Evolutionary conservation across 35 echinoderm and acorn worm genomes (phyloP), one percentile per base, ranked within the genome.

Genomic region (Heliocidaris tuberculata): DNA sequence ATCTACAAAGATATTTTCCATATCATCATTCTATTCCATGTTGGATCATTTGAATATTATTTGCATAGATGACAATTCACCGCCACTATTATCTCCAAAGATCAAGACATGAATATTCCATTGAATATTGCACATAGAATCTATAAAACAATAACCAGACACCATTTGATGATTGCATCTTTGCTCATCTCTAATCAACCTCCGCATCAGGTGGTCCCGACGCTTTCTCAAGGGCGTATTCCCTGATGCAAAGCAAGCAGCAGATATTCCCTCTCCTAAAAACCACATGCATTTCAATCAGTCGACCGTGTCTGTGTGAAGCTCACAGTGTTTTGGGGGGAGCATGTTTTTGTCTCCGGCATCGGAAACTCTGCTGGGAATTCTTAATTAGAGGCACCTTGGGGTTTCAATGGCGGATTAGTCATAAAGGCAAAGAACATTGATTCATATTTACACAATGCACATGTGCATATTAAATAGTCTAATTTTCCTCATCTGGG

Each of bases 391-490:
- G 65, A 78, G 7, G 27, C 65, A 78, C 65, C 65, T 78, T 78
- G 65, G 65, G 65, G 65, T 27, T 78, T 78, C 65, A 78, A 78
- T 78, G 65, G 65, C 65, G 65, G 65, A 78, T 78, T 78, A 78
- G 65, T 78, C 65, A 78, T 78, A 78, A 7, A n/a, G 65, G 19
- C 21, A 78, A 27, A 9, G 4, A 78, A 19, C 17, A n/a, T 78
- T 78, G 65, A 78, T 78, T 78, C 65, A 78, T 78, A 78, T 78
- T 78, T n/a, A n/a, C 65, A 78, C 65, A 78, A 78, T 78, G 27
- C 17, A 78, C 7, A 78, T 78, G 65, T 78, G 52, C 52, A 56
- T 56, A 11, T 56, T 56, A 6, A 56, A 56, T 56, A 56, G 10
- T 56, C 52, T 56, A 56, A 56, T 56, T 56, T 12, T 12, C 6